Base-by-base conservation (phyloP, 2,888 invertebrate genomes). In the Spisula subtruncata region DNA sequence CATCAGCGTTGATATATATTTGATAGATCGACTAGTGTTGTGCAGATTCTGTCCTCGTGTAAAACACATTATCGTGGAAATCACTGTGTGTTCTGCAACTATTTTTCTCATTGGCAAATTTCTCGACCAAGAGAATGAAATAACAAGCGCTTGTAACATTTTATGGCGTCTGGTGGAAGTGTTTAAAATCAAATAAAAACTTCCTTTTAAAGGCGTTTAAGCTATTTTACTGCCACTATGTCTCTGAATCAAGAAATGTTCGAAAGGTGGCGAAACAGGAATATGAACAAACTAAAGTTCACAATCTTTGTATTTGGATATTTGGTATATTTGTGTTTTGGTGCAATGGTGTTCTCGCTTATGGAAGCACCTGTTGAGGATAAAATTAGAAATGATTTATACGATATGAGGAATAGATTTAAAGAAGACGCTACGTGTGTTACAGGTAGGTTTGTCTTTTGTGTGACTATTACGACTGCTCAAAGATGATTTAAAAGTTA, bases 281-380 rank as follows among this genome's bases (percentile, higher is more conserved):
- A 87, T 35, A 79, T 89, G 56, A 75, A 83, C 20, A 85, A 66
- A 71, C 0, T 84, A 10, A 81, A 88, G 25, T 86, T 91, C 48
- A 32, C 60, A 25, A 71, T 86, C 56, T 83, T 93, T 32, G 81
- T 71, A 6, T 14, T 91, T 12, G 80, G 46, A 56, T 93, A 89
- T 81, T 25, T 93, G 6, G 51, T 97, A 79, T 98, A 98, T 96
- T 96, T 98, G 95, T 97, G 97, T 32, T 97, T 98, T 87, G 98
- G 98, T 0, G 98, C 98, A 0, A 94, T 98, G 89, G 97, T 98
- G 84, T 98, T 98, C 96, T 97, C 97, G 60, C 97, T 97, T 20
- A 96, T 98, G 91, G 98, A 98, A 96, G 97, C 97, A 0, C 98
- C 98, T 0, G 94, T 97, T 90, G 98, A 98, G 95, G 79, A 88